These are phyloP conservation scores for Drosophila falleni DNA, from an alignment of 2,888 invertebrate genomes.

Conservation along the genomic window DNA sequence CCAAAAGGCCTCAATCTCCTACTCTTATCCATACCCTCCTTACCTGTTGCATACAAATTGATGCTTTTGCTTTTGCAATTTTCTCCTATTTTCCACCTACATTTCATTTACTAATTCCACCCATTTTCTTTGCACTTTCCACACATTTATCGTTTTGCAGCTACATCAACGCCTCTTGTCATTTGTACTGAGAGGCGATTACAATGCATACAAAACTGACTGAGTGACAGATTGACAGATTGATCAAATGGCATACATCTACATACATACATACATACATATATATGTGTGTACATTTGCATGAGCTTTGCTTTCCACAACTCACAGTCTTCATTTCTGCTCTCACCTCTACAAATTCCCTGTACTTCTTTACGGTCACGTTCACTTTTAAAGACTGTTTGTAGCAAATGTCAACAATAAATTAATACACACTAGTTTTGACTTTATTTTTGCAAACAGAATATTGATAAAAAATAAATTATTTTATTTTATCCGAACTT, in stretches of 20 bases:
- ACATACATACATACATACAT: background rate
- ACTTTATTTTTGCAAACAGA: background rate
- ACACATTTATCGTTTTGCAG: slow-evolving; percentile 5
- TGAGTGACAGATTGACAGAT: background rate
- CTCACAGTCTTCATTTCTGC: background rate
- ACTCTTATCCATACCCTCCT: no score
- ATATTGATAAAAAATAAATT: no score
- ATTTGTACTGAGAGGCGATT: slow-evolving; percentile 18
- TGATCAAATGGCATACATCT: background rate
- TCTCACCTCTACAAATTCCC: background rate
- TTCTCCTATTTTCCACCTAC: background rate
- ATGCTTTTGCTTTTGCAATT: background rate
- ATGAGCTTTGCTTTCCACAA: background rate
- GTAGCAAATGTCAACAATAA: background rate
- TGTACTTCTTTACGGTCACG: background rate
- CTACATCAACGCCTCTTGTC: slow-evolving; percentile 1
- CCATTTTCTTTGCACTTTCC: slow-evolving; percentile 5
- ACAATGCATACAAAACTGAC: slow-evolving; percentile 22
- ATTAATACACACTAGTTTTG: background rate
- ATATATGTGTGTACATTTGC: background rate
- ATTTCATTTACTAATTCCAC: background rate
- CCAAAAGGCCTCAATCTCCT: background rate
- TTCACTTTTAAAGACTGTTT: background rate
- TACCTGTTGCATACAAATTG: slow-evolving; percentile 2
- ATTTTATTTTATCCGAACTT: no score